phyloP scores from a whole-genome alignment of 2,888 invertebrate species.

The Tupiocoris notatus region DNA sequence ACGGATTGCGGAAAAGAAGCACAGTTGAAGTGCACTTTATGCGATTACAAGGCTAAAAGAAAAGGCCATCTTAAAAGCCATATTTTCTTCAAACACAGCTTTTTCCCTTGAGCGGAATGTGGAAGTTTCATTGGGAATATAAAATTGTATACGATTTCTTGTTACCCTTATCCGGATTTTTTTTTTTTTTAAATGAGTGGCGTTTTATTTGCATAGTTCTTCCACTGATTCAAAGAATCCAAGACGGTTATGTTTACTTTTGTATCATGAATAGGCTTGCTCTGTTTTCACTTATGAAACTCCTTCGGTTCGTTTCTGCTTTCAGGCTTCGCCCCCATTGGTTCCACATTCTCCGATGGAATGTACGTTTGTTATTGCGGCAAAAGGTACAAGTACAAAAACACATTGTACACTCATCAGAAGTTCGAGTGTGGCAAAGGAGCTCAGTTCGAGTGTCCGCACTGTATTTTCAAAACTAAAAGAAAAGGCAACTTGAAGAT shows the following conservation, averaged over 20 bases:
- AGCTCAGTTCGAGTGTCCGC: conserved; percentile 45
- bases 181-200: too few species aligned
- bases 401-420: conserved; percentile 47
- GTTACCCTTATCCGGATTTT: too few species aligned
- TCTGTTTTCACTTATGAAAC: too few species aligned
- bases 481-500: conserved; percentile 46
- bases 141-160: too few species aligned
- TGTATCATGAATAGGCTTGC: too few species aligned
- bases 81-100: conserved; percentile 14
- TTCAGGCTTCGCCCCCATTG: too few species aligned
- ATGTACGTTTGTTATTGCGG: too few species aligned
- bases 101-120: neutral
- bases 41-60: conserved; percentile 45
- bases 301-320: too few species aligned
- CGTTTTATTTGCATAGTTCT: too few species aligned
- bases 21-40: conserved; percentile 45
- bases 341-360: too few species aligned
- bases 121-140: neutral
- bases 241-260: too few species aligned
- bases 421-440: conserved; percentile 49
- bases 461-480: conserved; percentile 46
- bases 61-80: conserved; percentile 45
- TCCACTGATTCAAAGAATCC: too few species aligned
- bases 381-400: conserved; percentile 47
- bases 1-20: conserved; percentile 50